Percentiles rank a stretch among this genome's conserved stretches.
Evolutionary conservation across 2,888 invertebrate genomes (phyloP).

Genomic region (Himalopsyche tibetana): DNA sequence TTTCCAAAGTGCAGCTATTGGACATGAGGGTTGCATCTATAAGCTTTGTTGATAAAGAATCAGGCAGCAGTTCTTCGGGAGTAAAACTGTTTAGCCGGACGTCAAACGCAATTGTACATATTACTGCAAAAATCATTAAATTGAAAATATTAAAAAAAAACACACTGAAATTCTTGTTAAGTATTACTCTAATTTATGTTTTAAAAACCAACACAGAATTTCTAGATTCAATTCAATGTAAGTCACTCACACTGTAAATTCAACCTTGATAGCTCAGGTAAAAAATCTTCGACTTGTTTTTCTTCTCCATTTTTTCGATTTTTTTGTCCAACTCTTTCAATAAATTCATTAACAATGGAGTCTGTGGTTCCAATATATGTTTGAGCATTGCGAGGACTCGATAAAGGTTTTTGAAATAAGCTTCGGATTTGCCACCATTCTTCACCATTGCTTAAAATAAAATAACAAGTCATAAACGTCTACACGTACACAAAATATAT

Average conservation of each 20-base stretch:
- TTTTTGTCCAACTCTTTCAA: slow-evolving; percentile 72
- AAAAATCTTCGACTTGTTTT: slow-evolving; percentile 77
- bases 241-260: slow-evolving; percentile 85
- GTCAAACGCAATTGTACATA: slow-evolving; percentile 84
- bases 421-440: slow-evolving; percentile 90
- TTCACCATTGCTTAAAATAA: slow-evolving; percentile 83
- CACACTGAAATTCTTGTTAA: background rate
- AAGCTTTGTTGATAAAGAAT: slow-evolving; percentile 81
- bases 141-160: slow-evolving; percentile 49
- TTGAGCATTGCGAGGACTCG: slow-evolving; percentile 83
- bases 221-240: background rate
- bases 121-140: slow-evolving; percentile 78
- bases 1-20: slow-evolving; percentile 82
- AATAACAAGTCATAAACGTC: background rate
- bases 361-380: slow-evolving; percentile 82
- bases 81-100: slow-evolving; percentile 83
- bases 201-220: too few species aligned
- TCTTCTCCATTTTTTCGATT: background rate
- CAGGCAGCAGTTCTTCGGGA: slow-evolving; percentile 75
- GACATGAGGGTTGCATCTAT: slow-evolving; percentile 85
- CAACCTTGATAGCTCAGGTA: slow-evolving; percentile 83
- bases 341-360: slow-evolving; percentile 80
- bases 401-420: slow-evolving; percentile 87
- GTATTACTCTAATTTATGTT: too few species aligned
- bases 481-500: too few species aligned